Conservation (phyloP, 2,797 vertebrate species). For the Eremophila alpestris region DNA sequence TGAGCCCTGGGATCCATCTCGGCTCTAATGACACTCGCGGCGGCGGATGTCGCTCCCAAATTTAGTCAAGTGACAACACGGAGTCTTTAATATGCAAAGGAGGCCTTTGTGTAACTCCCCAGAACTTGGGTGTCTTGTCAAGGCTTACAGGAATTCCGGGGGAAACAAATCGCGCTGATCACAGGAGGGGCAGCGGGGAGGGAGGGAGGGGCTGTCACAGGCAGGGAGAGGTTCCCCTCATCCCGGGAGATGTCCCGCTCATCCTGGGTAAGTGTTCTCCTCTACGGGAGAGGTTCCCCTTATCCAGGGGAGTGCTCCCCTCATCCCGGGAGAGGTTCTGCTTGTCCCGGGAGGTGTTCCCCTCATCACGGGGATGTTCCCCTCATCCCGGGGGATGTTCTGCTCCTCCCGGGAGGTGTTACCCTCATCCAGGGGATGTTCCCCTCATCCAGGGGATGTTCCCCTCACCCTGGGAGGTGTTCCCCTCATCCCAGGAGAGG, state of each 20-base stretch:
- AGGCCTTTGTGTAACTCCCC: constrained; percentile 33
- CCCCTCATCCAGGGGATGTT: no score
- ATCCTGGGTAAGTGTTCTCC: no score
- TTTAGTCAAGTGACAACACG: constrained; percentile 41
- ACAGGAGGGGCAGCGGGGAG: neutral
- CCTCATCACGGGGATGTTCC: neutral
- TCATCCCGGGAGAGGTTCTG: no score
- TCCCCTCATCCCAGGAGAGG: neutral
- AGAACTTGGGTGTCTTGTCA: constrained; percentile 55
- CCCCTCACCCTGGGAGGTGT: no score
- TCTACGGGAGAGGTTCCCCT: no score
- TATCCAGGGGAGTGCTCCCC: no score
- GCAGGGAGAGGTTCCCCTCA: neutral
- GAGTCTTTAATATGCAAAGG: constrained; percentile 62
- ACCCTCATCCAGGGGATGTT: no score
- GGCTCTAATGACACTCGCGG: constrained; percentile 32
- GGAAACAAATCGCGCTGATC: constrained; percentile 37
- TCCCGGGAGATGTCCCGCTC: no score
- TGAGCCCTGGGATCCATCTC: constrained; percentile 35
- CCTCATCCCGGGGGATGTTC: neutral
- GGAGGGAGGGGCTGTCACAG: neutral
- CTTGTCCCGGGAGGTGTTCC: no score
- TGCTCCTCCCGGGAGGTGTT: no score
- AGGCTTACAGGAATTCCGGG: neutral
- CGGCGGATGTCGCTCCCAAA: constrained; percentile 41